Conservation (phyloP, 2,888 invertebrate species). For the Dastarcus helophoroides region DNA sequence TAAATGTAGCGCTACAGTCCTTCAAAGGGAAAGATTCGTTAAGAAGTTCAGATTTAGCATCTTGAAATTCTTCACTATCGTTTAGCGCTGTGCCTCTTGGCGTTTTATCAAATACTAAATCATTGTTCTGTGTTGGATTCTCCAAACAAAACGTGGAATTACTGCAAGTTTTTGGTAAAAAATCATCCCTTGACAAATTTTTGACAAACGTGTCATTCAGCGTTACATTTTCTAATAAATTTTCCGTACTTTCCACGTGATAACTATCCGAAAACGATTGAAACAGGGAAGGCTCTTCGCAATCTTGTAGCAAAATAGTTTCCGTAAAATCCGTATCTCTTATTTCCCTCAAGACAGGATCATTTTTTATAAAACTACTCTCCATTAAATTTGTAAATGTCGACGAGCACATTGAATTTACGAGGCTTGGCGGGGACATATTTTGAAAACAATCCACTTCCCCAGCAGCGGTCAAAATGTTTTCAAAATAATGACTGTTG, state of each 20-base stretch:
- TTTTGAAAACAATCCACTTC: constrained; percentile 41
- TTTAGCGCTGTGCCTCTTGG: too few species aligned
- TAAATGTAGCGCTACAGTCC: constrained; percentile 13
- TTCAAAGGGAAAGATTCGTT: constrained; percentile 7
- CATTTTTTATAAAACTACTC: constrained; percentile 34
- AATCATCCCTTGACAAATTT: constrained; percentile 12
- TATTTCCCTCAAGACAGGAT: constrained; percentile 33
- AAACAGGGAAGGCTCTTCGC: constrained; percentile 28
- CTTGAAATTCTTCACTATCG: constrained; percentile 10
- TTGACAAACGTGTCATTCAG: constrained; percentile 13
- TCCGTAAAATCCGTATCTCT: constrained; percentile 32
- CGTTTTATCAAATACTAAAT: too few species aligned
- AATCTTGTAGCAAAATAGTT: constrained; percentile 28
- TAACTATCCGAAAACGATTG: constrained; percentile 33
- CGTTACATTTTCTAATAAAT: constrained; percentile 28
- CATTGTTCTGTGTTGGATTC: too few species aligned
- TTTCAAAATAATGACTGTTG: constrained; percentile 31
- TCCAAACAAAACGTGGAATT: too few species aligned
- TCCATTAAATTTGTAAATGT: constrained; percentile 38
- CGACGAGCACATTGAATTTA: constrained; percentile 42
- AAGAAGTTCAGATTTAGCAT: constrained; percentile 5
- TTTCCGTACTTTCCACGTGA: constrained; percentile 29
- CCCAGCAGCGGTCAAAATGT: constrained; percentile 32
- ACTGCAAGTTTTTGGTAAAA: too few species aligned
- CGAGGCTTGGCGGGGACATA: constrained; percentile 47